These are phyloP conservation scores for Marmota monax DNA, from an alignment of 2,113 vertebrate species.

Conservation along the genomic window DNA sequence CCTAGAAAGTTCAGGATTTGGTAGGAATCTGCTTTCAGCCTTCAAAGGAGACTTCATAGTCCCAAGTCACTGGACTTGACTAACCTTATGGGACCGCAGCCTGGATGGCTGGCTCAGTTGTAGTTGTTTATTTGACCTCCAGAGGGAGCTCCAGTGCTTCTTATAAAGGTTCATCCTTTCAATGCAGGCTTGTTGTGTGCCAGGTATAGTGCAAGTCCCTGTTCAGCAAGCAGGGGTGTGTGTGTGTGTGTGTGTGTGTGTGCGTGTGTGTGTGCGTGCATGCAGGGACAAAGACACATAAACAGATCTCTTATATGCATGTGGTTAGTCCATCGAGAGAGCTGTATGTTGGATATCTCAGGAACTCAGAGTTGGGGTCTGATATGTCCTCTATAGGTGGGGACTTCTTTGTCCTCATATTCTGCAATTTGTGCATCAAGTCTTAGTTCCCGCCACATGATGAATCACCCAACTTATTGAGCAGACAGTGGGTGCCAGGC, in stretches of 20 bases:
- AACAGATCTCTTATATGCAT: neutral
- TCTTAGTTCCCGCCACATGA: neutral
- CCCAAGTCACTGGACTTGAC: neutral
- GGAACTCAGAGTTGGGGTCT: neutral
- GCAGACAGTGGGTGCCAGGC: neutral
- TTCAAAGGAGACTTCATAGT: neutral
- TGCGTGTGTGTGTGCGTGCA: no score
- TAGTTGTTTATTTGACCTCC: neutral
- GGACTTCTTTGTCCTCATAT: neutral
- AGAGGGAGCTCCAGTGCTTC: conserved; percentile 38
- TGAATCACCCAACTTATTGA: neutral
- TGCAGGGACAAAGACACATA: neutral
- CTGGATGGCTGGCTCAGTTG: accelerated
- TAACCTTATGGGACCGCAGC: neutral
- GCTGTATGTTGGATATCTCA: neutral
- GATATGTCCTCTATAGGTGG: neutral
- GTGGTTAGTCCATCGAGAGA: neutral
- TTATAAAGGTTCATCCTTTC: neutral
- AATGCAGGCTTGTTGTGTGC: no score
- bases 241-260: no score
- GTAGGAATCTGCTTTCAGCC: neutral
- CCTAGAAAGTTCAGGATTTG: neutral
- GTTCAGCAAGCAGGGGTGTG: neutral
- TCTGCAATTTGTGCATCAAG: neutral
- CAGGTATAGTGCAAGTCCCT: neutral